Conservation (phyloP, 2,797 vertebrate species). For the Peromyscus aztecus region DNA sequence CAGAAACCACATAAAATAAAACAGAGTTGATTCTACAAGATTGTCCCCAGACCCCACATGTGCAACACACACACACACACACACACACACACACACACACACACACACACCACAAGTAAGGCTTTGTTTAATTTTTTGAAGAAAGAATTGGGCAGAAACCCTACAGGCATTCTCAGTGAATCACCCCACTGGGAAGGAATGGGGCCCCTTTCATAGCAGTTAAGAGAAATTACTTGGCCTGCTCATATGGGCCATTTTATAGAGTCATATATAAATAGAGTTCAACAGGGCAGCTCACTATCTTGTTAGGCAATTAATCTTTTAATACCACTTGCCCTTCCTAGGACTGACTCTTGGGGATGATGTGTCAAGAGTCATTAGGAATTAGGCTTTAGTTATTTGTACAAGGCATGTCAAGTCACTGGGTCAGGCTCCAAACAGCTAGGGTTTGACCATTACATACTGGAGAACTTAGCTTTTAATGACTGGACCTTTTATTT, state of each 20-base stretch:
- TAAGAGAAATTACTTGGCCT: neutral
- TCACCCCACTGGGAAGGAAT: neutral
- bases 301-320: neutral
- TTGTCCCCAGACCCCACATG: neutral
- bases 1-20: neutral
- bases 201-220: neutral
- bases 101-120: neutral
- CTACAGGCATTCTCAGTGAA: neutral
- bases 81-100: neutral
- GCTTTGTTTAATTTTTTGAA: neutral
- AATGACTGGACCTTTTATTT: neutral
- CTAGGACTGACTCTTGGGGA: neutral
- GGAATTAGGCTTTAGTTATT: neutral
- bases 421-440: neutral
- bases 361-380: neutral
- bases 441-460: neutral
- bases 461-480: neutral
- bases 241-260: neutral
- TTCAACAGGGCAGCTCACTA: neutral
- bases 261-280: neutral
- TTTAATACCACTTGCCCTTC: neutral
- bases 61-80: neutral
- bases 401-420: neutral
- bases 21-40: neutral
- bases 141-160: neutral